Evolutionary conservation across 2,888 invertebrate genomes (phyloP), one percentile per base, ranked within the genome.

Genomic region (Neoitamus cyanurus): DNA sequence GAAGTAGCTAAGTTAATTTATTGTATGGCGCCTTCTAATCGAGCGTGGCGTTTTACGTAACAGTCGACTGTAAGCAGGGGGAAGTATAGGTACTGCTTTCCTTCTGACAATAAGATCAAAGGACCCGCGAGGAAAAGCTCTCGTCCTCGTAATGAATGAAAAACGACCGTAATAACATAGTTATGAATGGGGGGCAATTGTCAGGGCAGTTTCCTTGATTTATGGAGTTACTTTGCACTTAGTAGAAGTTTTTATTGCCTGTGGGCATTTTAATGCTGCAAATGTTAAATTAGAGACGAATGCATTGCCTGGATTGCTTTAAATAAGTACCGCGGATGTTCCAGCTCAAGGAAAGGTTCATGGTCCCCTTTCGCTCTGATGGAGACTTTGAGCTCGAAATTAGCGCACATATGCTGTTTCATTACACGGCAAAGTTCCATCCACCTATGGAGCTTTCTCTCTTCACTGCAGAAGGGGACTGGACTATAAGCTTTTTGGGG

Each of bases 91-190:
- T 34, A 34, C 7, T 25, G 15, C 20, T 7, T 20, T 58, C 58
- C 58, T 58, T 58, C 20, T 20, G n/a, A 0, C 42, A 42, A n/a
- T 42, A 58, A 58, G 58, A 58, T 58, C 58, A 58, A 58, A 58
- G 58, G 58, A 58, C 58, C 58, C 58, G 58, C 58, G 42, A 20
- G 7, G 58, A 58, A 58, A 58, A 58, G 58, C 58, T 58, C 20
- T 58, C 20, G 58, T 58, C 58, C 58, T 58, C 58, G 58, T 58
- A 58, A 58, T 58, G 58, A 58, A 58, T 58, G 58, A 58, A 58
- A 48, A 58, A 58, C 20, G 58, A 58, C 58, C 9, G 58, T 58
- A 58, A 42, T 42, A 42, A n/a, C 42, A 58, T 25, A 58, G 15
- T 58, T 58, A 25, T 58, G 58, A 58, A 58, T 58, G 58, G 25